Percentiles rank a stretch among this genome's conserved stretches.
Conservation (phyloP, 2,888 invertebrate genomes). For the Argyra leucocephala region DNA sequence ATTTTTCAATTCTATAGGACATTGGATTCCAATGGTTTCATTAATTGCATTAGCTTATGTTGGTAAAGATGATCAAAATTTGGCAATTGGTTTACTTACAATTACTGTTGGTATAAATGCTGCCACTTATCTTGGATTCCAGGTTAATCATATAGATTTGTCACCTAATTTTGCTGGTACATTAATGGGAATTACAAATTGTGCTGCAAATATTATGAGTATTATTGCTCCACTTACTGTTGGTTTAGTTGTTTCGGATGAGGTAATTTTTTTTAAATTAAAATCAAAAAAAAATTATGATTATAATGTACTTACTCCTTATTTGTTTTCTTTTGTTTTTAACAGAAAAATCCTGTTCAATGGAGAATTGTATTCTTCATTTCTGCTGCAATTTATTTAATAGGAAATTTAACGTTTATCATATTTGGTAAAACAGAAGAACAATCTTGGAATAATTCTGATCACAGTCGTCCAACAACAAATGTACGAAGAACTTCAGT, state of each 20-base stretch:
- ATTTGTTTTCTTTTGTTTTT: slow-evolving; percentile 18
- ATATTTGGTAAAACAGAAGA: slow-evolving; percentile 48
- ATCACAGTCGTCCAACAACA: slow-evolving; percentile 14
- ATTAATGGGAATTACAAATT: slow-evolving; percentile 77
- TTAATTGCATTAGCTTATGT: slow-evolving; percentile 54
- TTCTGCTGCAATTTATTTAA: slow-evolving; percentile 47
- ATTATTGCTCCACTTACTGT: slow-evolving; percentile 69
- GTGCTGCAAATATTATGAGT: slow-evolving; percentile 66
- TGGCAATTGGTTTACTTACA: slow-evolving; percentile 58
- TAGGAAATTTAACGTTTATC: slow-evolving; percentile 49
- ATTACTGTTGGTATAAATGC: slow-evolving; percentile 67
- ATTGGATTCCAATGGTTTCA: slow-evolving; percentile 60
- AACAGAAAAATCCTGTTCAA: slow-evolving; percentile 36
- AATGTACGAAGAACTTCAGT: background rate
- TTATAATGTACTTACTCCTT: background rate
- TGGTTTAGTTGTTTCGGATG: slow-evolving; percentile 57
- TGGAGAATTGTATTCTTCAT: slow-evolving; percentile 52
- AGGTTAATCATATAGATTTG: slow-evolving; percentile 76
- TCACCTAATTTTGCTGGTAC: slow-evolving; percentile 76
- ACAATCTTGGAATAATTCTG: slow-evolving; percentile 53
- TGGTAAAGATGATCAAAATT: slow-evolving; percentile 31
- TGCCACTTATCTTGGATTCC: slow-evolving; percentile 64
- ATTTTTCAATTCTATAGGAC: slow-evolving; percentile 50
- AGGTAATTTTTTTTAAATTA: slow-evolving; percentile 44
- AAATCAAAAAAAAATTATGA: background rate